Base-by-base conservation (phyloP, 1,140 invertebrate species). In the Ips nitidus region DNA sequence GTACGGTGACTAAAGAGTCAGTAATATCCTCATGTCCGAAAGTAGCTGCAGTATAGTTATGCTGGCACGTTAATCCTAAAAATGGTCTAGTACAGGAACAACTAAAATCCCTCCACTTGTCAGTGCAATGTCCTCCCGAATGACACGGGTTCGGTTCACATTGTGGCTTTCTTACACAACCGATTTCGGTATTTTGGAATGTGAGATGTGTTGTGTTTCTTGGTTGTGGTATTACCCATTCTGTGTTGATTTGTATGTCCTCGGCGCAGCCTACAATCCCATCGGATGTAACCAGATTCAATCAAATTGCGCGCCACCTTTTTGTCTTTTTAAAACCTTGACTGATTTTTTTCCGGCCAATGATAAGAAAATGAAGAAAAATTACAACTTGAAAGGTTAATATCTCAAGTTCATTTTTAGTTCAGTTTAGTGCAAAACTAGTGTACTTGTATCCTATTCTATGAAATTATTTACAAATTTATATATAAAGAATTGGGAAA, bases 21-120 rank as follows among this genome's bases (percentile, higher is more conserved):
- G 83, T 87, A 0, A 88, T 90, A 66, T 92, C 88, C 80, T 95
- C 93, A 74, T 95, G 88, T 1, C 93, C 92, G 83, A 97, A 97
- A 1, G 95, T 97, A 0, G 92, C 94, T 3, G 94, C 92, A 22
- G 91, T 93, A 81, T 94, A 91, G 81, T 89, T 94, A 79, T 94
- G 90, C 80, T 95, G 88, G 79, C 95, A 98, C 1, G 87, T 91
- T 68, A 88, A 85, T 2, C 95, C 95, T 2, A 96, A 86, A 80
- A 91, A 94, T 0, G 95, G 95, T 68, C 95, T 83, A 53, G 89
- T 86, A 80, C 95, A 98, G 45, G 87, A 85, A 81, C 95, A 98
- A 53, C 86, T 86, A 36, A 71, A 71, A 55, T 66, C 64, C n/a
- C 69, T 52, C 95, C 95, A 98, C 66, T 91, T 84, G 83, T 98